A percentile compares a stretch with the other conserved stretches of the same genome.
Evolutionary conservation across 2,113 vertebrate species (phyloP).

Genomic region (Grammomys dolichurus): DNA sequence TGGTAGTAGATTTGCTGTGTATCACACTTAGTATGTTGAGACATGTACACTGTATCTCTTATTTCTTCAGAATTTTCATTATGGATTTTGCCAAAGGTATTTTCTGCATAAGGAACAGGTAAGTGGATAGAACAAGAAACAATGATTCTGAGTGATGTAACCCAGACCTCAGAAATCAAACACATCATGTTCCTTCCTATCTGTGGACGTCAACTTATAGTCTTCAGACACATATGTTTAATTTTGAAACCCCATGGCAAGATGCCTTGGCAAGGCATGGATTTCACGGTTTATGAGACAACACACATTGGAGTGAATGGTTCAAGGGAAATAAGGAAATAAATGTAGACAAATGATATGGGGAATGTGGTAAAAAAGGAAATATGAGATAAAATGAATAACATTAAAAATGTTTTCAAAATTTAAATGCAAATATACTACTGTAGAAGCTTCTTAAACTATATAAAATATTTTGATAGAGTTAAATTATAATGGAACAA

Average conservation of each 20-base stretch:
- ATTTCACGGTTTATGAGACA: not conserved
- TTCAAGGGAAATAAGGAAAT: not conserved
- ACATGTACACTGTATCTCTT: not conserved
- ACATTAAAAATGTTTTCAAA: not conserved
- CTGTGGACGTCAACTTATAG: not conserved
- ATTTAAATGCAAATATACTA: not conserved
- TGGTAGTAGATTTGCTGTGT: not conserved
- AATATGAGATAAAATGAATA: not conserved
- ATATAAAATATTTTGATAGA: not conserved
- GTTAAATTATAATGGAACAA: not conserved
- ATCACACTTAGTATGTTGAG: not conserved
- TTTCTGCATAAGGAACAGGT: not conserved
- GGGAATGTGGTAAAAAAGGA: not conserved
- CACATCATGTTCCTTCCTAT: not conserved
- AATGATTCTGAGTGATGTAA: not conserved
- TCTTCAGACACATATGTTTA: not conserved
- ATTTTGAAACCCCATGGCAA: not conserved
- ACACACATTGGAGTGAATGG: not conserved
- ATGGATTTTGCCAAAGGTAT: not conserved
- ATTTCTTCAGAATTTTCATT: not conserved
- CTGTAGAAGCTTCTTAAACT: not conserved
- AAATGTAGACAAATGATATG: not conserved
- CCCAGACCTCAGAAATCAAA: not conserved
- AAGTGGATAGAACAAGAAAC: not conserved
- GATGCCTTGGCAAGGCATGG: not conserved